phyloP scores from a whole-genome alignment of 2,888 invertebrate species.

The Choreutis nemorana region DNA sequence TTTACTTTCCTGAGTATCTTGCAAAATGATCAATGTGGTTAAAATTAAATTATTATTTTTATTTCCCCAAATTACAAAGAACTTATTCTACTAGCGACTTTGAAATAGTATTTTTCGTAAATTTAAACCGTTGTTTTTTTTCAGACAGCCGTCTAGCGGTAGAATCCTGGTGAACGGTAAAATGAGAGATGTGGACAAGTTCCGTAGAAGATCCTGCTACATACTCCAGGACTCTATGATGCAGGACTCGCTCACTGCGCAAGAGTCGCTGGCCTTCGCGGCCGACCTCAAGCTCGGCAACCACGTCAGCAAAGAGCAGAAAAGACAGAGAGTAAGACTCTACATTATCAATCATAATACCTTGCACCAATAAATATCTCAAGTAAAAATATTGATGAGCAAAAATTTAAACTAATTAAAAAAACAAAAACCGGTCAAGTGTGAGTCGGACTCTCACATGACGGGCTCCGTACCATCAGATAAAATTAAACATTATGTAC shows the following conservation, averaged over 20 bases:
- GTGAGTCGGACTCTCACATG: too few species aligned
- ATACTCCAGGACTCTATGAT: slow-evolving; percentile 89
- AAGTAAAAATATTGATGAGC: not conserved
- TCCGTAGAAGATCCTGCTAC: slow-evolving; percentile 82
- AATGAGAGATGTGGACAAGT: slow-evolving; percentile 69
- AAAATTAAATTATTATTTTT: too few species aligned
- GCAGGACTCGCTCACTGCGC: slow-evolving; percentile 82
- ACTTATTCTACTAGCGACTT: too few species aligned
- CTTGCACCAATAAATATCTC: not conserved
- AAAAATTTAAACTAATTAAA: not conserved
- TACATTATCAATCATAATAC: too few species aligned
- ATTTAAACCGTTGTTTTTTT: slow-evolving; percentile 13
- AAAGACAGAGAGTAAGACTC: slow-evolving; percentile 69
- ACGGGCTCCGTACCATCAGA: too few species aligned
- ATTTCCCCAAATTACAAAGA: too few species aligned
- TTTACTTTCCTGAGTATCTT: too few species aligned
- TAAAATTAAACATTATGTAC: too few species aligned
- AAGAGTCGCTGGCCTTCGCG: slow-evolving; percentile 86
- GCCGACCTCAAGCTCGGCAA: slow-evolving; percentile 86
- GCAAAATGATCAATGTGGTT: too few species aligned
- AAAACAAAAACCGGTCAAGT: not conserved
- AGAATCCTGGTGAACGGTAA: slow-evolving; percentile 76
- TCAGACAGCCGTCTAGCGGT: slow-evolving; percentile 65
- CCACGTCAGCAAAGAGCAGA: slow-evolving; percentile 67
- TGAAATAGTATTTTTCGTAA: too few species aligned